Conservation (phyloP, 1,140 invertebrate species). For the Ips nitidus region DNA sequence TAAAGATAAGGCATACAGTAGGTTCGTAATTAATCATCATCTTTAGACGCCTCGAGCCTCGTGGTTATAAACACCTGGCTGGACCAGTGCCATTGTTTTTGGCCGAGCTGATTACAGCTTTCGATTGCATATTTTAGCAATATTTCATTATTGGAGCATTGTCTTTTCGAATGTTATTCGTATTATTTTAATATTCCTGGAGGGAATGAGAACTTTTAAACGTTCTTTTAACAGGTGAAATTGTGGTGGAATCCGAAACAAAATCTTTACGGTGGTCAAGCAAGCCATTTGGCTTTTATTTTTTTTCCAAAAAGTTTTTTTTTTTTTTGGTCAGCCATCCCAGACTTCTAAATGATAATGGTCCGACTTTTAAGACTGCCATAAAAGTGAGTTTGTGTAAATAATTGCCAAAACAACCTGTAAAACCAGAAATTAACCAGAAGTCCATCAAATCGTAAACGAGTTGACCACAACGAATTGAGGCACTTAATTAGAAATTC, state of each 20-base stretch:
- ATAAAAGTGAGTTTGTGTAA: conserved; percentile 9
- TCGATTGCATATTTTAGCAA: conserved; percentile 38
- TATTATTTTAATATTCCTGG: conserved; percentile 16
- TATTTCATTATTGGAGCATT: conserved; percentile 32
- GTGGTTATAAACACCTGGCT: conserved; percentile 37
- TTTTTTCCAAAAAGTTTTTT: neutral
- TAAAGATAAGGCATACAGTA: conserved; percentile 33
- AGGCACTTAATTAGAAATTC: conserved; percentile 19
- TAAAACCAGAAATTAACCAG: conserved; percentile 26
- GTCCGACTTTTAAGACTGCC: neutral
- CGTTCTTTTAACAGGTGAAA: neutral
- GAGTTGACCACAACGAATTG: conserved; percentile 21
- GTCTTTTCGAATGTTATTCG: conserved; percentile 18
- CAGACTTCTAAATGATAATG: conserved; percentile 1
- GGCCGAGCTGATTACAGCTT: conserved; percentile 37
- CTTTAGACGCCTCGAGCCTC: conserved; percentile 18
- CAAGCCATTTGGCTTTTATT: neutral
- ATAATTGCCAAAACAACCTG: conserved; percentile 18
- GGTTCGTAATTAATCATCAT: conserved; percentile 40
- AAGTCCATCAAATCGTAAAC: conserved; percentile 17
- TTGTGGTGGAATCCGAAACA: neutral
- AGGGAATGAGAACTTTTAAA: conserved; percentile 8
- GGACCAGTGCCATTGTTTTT: conserved; percentile 38
- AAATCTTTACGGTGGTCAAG: neutral
- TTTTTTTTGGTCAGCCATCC: conserved; percentile 2